Percentiles rank a stretch among this genome's conserved stretches.
Conservation (phyloP, 2,797 vertebrate species). For the Manis pentadactyla region DNA sequence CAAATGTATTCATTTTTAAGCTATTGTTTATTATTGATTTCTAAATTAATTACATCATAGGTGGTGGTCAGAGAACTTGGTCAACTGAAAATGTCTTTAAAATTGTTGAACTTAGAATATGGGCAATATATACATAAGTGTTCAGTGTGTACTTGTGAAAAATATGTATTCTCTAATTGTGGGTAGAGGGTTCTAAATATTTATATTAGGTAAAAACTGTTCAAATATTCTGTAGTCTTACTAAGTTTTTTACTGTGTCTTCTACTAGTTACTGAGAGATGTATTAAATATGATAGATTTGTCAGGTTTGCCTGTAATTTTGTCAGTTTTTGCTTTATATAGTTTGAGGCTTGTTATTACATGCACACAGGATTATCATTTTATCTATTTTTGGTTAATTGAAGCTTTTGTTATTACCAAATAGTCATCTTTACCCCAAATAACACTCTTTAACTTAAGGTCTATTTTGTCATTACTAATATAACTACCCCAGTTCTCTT, state of each 20-base stretch:
- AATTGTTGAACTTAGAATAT: constrained; percentile 1
- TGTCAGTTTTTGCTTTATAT: background rate
- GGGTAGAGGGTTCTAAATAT: background rate
- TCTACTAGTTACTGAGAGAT: background rate
- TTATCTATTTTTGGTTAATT: background rate
- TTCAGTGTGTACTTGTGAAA: background rate
- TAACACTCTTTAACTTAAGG: background rate
- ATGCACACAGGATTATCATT: background rate
- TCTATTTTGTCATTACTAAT: background rate
- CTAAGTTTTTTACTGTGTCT: background rate
- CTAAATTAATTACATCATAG: background rate
- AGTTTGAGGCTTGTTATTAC: background rate
- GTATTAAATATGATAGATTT: background rate
- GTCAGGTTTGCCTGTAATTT: background rate
- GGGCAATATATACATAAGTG: background rate
- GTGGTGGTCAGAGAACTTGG: background rate
- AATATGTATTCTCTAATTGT: background rate
- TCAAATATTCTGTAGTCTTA: background rate
- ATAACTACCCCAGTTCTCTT: background rate
- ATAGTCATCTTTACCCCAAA: background rate
- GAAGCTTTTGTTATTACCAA: background rate
- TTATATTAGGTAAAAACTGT: background rate
- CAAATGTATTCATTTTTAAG: background rate
- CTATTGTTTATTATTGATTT: background rate
- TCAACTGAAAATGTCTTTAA: background rate